These are phyloP conservation scores for Drosophila lutescens DNA, from an alignment of 2,888 invertebrate genomes.

Conservation along the genomic window DNA sequence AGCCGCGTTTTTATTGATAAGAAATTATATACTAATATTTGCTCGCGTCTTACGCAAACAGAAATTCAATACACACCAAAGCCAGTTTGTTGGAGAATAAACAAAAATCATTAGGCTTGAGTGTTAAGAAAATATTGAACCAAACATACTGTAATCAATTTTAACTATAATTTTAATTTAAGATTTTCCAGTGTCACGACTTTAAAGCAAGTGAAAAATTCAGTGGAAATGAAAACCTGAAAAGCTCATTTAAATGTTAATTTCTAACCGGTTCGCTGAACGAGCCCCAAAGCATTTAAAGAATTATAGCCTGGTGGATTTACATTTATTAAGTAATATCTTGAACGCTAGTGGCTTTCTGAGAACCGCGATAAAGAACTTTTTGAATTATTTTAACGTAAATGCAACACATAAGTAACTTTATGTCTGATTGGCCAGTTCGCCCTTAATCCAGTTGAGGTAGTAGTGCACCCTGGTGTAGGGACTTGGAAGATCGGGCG, in stretches of 20 bases:
- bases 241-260: not conserved
- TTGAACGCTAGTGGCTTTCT: not conserved
- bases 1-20: conserved; percentile 10
- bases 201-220: not conserved
- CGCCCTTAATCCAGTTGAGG: conserved; percentile 68
- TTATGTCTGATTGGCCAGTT: conserved; percentile 36
- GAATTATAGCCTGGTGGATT: not conserved
- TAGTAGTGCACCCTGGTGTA: conserved; percentile 74
- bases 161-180: not conserved
- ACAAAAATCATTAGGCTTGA: not conserved
- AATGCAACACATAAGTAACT: not conserved
- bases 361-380: not conserved
- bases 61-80: conserved; percentile 12
- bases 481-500: conserved; percentile 64
- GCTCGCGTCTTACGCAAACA: conserved; percentile 2
- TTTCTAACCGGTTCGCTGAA: conserved; percentile 13
- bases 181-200: not conserved
- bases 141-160: not conserved
- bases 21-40: conserved; percentile 5
- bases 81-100: not conserved
- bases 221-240: conserved; percentile 15
- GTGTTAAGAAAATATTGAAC: conserved; percentile 4
- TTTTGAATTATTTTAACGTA: not conserved
- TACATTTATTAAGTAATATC: not conserved
- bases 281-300: not conserved